Percentiles rank a stretch among this genome's conserved stretches.
Conservation (phyloP, 2,113 vertebrate genomes). For the Lepus americanus region DNA sequence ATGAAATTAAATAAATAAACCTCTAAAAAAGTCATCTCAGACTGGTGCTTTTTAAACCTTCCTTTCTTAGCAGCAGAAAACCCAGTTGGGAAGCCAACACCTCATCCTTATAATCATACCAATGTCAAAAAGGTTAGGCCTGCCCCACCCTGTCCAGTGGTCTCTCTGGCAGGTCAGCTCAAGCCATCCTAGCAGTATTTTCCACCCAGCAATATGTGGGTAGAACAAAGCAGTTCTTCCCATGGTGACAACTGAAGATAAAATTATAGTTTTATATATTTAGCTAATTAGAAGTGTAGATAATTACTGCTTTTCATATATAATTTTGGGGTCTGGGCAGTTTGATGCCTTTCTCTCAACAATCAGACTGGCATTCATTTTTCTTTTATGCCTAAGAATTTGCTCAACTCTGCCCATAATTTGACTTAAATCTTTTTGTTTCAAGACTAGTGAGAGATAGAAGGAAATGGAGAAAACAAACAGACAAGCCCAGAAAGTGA, state of each 20-base stretch:
- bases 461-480: neutral
- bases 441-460: neutral
- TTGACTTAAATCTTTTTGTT: constrained; percentile 37
- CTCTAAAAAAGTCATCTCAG: neutral
- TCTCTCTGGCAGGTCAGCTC: neutral
- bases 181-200: neutral
- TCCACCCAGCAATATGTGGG: neutral
- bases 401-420: neutral
- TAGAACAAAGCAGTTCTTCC: constrained; percentile 6
- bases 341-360: constrained; percentile 16
- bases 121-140: no score
- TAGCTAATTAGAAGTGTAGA: constrained; percentile 59
- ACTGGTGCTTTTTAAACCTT: neutral
- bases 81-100: neutral
- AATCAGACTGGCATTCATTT: constrained; percentile 48
- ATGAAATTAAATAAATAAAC: no score
- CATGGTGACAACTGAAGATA: neutral
- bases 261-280: constrained; percentile 59
- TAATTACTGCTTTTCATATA: constrained; percentile 45
- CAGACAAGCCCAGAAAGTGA: neutral
- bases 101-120: neutral
- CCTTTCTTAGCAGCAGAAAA: constrained; percentile 10
- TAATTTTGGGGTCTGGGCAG: constrained; percentile 39
- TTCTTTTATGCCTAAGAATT: constrained; percentile 27
- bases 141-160: neutral